Evolutionary conservation across 2,888 invertebrate genomes (phyloP).

Genomic region (Ochropleura plecta): DNA sequence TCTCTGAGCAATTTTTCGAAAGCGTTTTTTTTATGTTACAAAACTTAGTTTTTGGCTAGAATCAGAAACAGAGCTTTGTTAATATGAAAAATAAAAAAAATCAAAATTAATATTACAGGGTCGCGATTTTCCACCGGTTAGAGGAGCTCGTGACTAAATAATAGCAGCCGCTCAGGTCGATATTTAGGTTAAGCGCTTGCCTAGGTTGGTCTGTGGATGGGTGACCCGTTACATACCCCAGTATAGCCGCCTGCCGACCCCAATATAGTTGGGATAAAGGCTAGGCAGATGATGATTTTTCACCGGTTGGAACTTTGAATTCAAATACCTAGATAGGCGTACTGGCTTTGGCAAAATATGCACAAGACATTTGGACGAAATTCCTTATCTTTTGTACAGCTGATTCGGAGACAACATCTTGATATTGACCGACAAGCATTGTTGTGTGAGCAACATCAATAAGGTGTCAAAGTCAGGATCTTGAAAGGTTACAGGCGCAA

Average conservation of each 20-base stretch:
- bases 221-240: no score
- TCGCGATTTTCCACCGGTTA: no score
- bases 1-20: not conserved
- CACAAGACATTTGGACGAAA: not conserved
- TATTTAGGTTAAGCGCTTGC: no score
- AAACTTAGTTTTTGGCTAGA: not conserved
- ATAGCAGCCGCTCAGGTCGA: no score
- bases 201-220: no score
- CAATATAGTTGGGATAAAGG: no score
- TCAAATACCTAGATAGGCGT: not conserved
- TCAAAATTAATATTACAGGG: no score
- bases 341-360: not conserved
- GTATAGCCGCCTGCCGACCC: no score
- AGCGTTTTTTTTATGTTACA: not conserved
- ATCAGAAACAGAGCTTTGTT: not conserved
- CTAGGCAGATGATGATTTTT: no score
- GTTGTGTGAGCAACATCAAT: slow-evolving; percentile 2
- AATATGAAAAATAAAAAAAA: not conserved
- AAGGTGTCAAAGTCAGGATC: slow-evolving; percentile 1
- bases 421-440: slow-evolving; percentile 1
- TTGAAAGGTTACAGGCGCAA: slow-evolving; percentile 11
- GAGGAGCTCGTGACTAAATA: no score
- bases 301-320: not conserved
- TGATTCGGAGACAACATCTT: not conserved
- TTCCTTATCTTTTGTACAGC: not conserved